Conservation (phyloP, 1,140 invertebrate genomes). For the Nebria ingens region DNA sequence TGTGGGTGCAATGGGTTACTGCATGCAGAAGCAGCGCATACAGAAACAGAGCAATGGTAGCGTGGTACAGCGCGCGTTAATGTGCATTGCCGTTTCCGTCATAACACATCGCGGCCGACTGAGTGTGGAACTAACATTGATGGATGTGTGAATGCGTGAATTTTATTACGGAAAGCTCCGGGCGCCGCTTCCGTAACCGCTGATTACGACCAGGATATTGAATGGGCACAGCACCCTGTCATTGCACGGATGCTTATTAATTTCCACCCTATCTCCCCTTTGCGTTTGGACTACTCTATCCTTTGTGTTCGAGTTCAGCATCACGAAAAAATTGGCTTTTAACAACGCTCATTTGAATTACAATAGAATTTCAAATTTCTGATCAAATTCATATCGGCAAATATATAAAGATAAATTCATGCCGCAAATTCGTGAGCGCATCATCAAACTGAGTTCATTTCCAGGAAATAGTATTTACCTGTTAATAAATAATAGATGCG, state of each 20-base stretch:
- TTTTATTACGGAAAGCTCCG: not conserved
- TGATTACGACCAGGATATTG: not conserved
- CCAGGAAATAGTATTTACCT: no score
- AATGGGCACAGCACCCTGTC: not conserved
- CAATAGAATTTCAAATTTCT: not conserved
- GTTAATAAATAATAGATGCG: no score
- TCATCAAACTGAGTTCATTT: no score
- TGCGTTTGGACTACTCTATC: not conserved
- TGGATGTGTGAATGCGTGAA: conserved; percentile 1
- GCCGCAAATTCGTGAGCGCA: no score
- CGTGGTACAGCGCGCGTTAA: no score
- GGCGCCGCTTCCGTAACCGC: no score
- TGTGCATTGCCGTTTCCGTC: conserved; percentile 1
- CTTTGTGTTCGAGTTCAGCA: not conserved
- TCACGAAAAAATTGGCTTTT: no score
- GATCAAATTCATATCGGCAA: not conserved
- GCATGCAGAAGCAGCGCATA: not conserved
- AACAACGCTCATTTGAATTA: no score
- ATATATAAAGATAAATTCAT: no score
- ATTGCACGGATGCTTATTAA: not conserved
- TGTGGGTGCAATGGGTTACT: no score
- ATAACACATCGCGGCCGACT: not conserved
- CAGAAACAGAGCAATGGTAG: no score
- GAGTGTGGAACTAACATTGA: conserved; percentile 4
- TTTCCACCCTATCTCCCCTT: not conserved